phyloP scores from a whole-genome alignment of 1,140 invertebrate genomes.

The Pseudobourletiella spinata region DNA sequence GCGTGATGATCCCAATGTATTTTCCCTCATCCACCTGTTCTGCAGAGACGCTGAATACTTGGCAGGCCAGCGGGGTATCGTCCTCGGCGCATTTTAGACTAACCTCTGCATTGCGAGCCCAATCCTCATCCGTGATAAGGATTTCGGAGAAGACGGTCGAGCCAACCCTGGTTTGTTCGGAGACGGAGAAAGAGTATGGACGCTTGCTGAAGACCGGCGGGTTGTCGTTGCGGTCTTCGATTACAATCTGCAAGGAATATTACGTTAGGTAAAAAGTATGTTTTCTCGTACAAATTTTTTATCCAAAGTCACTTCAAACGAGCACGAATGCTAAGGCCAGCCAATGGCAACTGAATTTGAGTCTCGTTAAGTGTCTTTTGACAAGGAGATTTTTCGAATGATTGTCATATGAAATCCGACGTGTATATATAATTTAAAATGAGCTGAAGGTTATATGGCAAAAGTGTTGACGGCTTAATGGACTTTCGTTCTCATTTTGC shows the following conservation, averaged over 20 bases:
- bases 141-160: slow-evolving; percentile 53
- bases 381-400: not conserved
- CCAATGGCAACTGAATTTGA: too few relatives aligned
- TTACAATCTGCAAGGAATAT: not conserved
- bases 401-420: slow-evolving; percentile 18
- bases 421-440: slow-evolving; percentile 61
- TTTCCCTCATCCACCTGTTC: slow-evolving; percentile 54
- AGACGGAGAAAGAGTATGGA: slow-evolving; percentile 61
- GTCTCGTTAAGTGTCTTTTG: too few relatives aligned
- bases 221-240: slow-evolving; percentile 29
- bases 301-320: too few relatives aligned
- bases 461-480: too few relatives aligned
- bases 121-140: slow-evolving; percentile 65
- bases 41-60: slow-evolving; percentile 47
- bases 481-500: too few relatives aligned
- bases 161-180: slow-evolving; percentile 58
- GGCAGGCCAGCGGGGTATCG: slow-evolving; percentile 50
- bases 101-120: slow-evolving; percentile 64
- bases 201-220: slow-evolving; percentile 57
- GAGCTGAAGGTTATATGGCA: slow-evolving; percentile 59
- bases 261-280: slow-evolving; percentile 29
- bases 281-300: not conserved
- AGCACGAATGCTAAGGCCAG: too few relatives aligned
- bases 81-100: slow-evolving; percentile 54
- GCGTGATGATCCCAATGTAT: slow-evolving; percentile 56